Percentiles rank a stretch among this genome's conserved stretches.
These are phyloP conservation scores for Aphelenchoides bicaudatus DNA, from an alignment of 2,888 invertebrate species.

Conservation along the genomic window DNA sequence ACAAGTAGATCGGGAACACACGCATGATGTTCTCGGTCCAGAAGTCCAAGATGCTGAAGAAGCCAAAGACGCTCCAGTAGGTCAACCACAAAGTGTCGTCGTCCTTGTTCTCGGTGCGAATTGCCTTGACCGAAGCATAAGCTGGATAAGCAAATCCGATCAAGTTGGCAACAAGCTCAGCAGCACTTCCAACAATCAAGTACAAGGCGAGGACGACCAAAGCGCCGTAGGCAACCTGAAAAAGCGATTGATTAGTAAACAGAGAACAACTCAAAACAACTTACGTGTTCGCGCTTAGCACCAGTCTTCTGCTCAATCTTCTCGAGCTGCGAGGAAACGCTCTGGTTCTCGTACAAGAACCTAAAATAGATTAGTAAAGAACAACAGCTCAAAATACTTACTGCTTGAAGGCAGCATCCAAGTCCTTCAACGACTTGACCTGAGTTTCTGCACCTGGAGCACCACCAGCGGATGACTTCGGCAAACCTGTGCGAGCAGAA, in stretches of 20 bases:
- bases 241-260: slow-evolving; percentile 6
- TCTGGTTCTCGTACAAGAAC: slow-evolving; percentile 22
- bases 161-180: slow-evolving; percentile 61
- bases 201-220: slow-evolving; percentile 30
- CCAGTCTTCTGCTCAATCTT: slow-evolving; percentile 19
- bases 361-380: too few relatives aligned
- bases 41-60: slow-evolving; percentile 37
- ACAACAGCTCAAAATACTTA: too few relatives aligned
- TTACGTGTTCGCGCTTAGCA: slow-evolving; percentile 32
- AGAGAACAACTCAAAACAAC: too few relatives aligned
- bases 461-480: too few relatives aligned
- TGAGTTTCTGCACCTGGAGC: too few relatives aligned
- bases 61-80: slow-evolving; percentile 38
- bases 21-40: slow-evolving; percentile 34
- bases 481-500: too few relatives aligned
- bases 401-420: too few relatives aligned
- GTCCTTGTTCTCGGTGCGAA: slow-evolving; percentile 64
- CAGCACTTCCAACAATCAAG: slow-evolving; percentile 61
- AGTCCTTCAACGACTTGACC: too few relatives aligned
- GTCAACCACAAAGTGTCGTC: slow-evolving; percentile 71
- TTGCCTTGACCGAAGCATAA: slow-evolving; percentile 60
- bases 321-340: slow-evolving; percentile 9
- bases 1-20: slow-evolving; percentile 32
- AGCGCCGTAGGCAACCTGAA: slow-evolving; percentile 34
- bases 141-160: slow-evolving; percentile 44